Conservation (phyloP, 2,113 vertebrate genomes). For the Nibea albiflora region DNA sequence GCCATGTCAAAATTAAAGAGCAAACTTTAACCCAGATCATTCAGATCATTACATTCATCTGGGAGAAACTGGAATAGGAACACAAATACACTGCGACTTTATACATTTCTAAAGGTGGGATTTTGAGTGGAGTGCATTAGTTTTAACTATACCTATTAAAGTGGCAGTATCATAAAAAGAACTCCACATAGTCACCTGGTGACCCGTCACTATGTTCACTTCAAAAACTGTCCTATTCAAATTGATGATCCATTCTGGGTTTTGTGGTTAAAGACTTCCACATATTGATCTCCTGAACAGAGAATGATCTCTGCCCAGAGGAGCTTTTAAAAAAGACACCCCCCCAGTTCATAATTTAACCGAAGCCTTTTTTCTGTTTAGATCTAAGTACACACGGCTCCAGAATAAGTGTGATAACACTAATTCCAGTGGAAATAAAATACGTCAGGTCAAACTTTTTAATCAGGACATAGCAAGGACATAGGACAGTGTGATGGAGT, state of each 20-base stretch:
- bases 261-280: slow-evolving; percentile 13
- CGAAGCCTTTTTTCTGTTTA: slow-evolving; percentile 30
- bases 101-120: not conserved
- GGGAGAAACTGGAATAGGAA: not conserved
- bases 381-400: slow-evolving; percentile 20
- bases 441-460: slow-evolving; percentile 78
- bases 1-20: not conserved
- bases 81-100: not conserved
- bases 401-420: slow-evolving; percentile 51
- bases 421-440: slow-evolving; percentile 70
- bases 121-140: not conserved
- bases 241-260: slow-evolving; percentile 24
- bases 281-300: slow-evolving; percentile 28
- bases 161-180: not conserved
- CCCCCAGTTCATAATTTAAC: slow-evolving; percentile 13
- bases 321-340: slow-evolving; percentile 28
- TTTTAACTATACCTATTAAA: slow-evolving; percentile 5
- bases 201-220: slow-evolving; percentile 6
- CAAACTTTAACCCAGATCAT: no score
- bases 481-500: slow-evolving; percentile 77
- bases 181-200: not conserved
- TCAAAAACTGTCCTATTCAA: slow-evolving; percentile 30
- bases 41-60: no score
- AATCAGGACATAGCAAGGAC: slow-evolving; percentile 82
- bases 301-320: slow-evolving; percentile 5